Base-by-base conservation (phyloP, 2,113 vertebrate genomes). In the Hemiprocne comata region DNA sequence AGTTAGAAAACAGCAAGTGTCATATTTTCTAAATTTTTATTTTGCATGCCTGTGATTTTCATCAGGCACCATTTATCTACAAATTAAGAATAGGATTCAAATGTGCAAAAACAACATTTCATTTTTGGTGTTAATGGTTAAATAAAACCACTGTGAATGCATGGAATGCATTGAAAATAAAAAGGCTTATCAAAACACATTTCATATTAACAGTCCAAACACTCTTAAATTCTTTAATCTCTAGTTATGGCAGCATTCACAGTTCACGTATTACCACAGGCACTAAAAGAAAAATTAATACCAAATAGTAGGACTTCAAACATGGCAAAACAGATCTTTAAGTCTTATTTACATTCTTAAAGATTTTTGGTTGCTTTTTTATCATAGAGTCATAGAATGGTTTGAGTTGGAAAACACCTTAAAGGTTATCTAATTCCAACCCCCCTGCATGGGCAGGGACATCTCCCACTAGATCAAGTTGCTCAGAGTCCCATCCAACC, bases 281-380 rank as follows among this genome's bases (percentile, higher is more conserved):
- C 93, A 53, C 86, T 67, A 71, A 86, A 90, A 92, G 67, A 80
- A 73, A 51, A 87, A 73, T 67, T 29, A 90, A 74, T 71, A 55
- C n/a, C 53, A 81, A 94, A 74, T 31, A 62, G 20, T 71, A 38
- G 34, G 33, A 83, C 17, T 82, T 70, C 51, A 93, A 93, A 62
- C 26, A 54, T 80, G 46, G 24, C 20, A 92, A 84, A 77, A 58
- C 36, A 80, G 31, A 77, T 84, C 57, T 76, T 77, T 88, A 80
- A 69, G 12, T 88, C 40, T 51, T 81, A 62, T 24, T 91, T 90
- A 51, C 33, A 51, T 54, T 86, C 55, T 51, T n/a, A 67, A 86
- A 58, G 21, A 51, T 62, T 84, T 95, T 93, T 25, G 24, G 31
- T 81, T 92, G 33, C n/a, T 70, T 88, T 85, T 42, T 14, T 13